These are phyloP conservation scores for Gymnocypris eckloni DNA, from an alignment of 2,797 vertebrate species.

Conservation along the genomic window DNA sequence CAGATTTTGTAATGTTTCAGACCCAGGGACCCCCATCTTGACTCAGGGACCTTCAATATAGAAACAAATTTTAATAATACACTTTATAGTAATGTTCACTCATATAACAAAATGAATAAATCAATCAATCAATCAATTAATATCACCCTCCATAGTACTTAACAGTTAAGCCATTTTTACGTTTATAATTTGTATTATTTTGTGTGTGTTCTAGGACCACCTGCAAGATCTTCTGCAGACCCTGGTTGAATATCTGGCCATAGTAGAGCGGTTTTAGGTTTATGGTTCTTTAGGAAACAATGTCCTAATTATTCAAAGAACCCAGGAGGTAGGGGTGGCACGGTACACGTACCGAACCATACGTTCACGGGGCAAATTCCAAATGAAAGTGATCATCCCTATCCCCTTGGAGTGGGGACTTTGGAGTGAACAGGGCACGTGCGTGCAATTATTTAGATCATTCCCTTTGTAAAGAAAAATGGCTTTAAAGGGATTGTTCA, in stretches of 20 bases:
- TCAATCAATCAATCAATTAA: too few species aligned
- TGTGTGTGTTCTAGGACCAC: not conserved
- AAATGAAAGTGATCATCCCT: too few species aligned
- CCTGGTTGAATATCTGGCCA: not conserved
- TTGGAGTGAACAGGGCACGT: too few species aligned
- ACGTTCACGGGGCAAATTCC: too few species aligned
- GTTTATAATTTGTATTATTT: not conserved
- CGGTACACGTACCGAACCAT: too few species aligned
- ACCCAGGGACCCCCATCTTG: not conserved
- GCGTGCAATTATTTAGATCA: too few species aligned
- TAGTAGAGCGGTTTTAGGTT: not conserved
- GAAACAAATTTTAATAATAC: not conserved
- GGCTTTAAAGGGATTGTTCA: not conserved
- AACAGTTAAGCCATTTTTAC: not conserved
- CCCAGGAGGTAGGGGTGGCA: not conserved
- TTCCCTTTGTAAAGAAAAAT: not conserved
- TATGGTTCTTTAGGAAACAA: not conserved
- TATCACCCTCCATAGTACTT: not conserved
- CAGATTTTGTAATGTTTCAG: not conserved
- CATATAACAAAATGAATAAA: not conserved
- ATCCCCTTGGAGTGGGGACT: too few species aligned
- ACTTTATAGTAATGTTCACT: not conserved
- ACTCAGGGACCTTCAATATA: not conserved
- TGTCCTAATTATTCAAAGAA: not conserved
- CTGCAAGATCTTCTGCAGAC: not conserved